Conservation (phyloP, 2,797 vertebrate species). For the Hyperoplus immaculatus region DNA sequence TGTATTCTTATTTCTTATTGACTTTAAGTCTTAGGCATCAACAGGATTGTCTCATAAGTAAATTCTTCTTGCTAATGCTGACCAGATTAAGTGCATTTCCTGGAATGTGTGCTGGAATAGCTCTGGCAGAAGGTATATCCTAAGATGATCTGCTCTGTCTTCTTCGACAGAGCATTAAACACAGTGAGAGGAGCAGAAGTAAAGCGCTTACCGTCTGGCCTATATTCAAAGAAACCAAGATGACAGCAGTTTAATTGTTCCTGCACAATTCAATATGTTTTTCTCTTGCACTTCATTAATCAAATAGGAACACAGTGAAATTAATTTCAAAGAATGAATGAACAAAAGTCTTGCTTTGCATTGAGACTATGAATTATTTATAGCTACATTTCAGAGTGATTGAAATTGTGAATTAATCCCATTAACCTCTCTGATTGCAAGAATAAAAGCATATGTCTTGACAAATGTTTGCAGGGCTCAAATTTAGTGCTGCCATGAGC, state of each 20-base stretch:
- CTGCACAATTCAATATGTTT: conserved; percentile 53
- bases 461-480: conserved; percentile 78
- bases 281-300: conserved; percentile 46
- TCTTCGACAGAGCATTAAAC: conserved; percentile 59
- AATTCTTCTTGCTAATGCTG: conserved; percentile 63
- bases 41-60: conserved; percentile 28
- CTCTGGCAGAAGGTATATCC: conserved; percentile 57
- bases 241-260: conserved; percentile 33
- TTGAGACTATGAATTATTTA: conserved; percentile 77
- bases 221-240: conserved; percentile 28
- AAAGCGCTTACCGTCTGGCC: conserved; percentile 34
- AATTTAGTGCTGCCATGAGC: conserved; percentile 79
- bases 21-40: background rate
- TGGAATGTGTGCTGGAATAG: conserved; percentile 69
- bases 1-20: background rate
- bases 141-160: conserved; percentile 64
- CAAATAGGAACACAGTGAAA: conserved; percentile 52
- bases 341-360: conserved; percentile 58
- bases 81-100: conserved; percentile 73
- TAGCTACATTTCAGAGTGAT: conserved; percentile 74
- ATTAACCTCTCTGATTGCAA: conserved; percentile 79
- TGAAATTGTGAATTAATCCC: conserved; percentile 81
- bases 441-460: conserved; percentile 82
- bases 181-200: conserved; percentile 55
- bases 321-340: conserved; percentile 74